phyloP scores from a whole-genome alignment of 2,888 invertebrate genomes.

The Xanthorhoe designata region DNA sequence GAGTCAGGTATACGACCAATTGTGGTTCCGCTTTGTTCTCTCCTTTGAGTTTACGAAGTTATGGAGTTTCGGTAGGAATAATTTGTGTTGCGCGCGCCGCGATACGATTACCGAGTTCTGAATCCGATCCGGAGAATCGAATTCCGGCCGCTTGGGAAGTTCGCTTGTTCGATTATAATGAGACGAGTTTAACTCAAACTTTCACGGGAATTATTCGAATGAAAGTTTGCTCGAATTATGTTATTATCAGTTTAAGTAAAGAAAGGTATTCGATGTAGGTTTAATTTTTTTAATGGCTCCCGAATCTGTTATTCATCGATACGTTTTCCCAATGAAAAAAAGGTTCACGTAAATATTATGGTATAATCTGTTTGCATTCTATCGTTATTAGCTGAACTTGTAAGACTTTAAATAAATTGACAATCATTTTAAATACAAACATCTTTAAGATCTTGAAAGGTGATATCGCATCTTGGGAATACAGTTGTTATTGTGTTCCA shows the following conservation, averaged over 20 bases:
- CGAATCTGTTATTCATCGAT: too few species aligned
- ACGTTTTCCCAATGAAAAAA: too few species aligned
- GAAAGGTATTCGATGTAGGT: too few species aligned
- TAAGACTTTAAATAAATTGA: too few species aligned
- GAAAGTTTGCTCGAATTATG: slow-evolving; percentile 16
- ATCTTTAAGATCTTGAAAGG: too few species aligned
- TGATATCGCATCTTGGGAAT: too few species aligned
- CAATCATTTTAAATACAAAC: too few species aligned
- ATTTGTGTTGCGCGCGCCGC: slow-evolving; percentile 79
- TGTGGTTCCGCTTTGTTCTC: slow-evolving; percentile 84
- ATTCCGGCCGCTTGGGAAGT: slow-evolving; percentile 69
- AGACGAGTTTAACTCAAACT: slow-evolving; percentile 39
- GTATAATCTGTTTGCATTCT: too few species aligned
- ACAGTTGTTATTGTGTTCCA: too few species aligned
- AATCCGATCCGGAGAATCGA: slow-evolving; percentile 77
- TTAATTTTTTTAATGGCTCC: background rate
- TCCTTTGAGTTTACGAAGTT: slow-evolving; percentile 83
- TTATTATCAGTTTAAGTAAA: background rate
- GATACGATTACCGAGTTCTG: slow-evolving; percentile 79
- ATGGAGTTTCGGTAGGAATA: slow-evolving; percentile 79
- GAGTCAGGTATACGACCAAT: slow-evolving; percentile 80
- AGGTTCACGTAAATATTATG: too few species aligned
- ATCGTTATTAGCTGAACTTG: too few species aligned
- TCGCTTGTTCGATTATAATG: slow-evolving; percentile 67
- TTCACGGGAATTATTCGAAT: slow-evolving; percentile 22